phyloP scores from a whole-genome alignment of 2,797 vertebrate genomes.

The Nyctibius grandis region DNA sequence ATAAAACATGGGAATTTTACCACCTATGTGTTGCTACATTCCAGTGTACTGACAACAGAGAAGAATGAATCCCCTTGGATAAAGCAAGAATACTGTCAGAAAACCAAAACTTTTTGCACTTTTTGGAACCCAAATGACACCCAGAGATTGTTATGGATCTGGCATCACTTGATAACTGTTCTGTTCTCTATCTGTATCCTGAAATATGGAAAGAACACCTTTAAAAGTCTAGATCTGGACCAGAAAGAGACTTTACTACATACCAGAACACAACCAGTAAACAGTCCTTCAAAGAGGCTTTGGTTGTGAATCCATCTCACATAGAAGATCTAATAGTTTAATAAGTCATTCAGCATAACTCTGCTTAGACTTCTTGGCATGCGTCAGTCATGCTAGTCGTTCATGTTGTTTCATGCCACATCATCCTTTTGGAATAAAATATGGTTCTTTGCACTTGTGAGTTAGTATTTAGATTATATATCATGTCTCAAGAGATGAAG shows the following conservation, averaged over 20 bases:
- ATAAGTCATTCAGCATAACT: background rate
- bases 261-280: background rate
- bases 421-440: background rate
- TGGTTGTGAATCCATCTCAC: background rate
- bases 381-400: background rate
- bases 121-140: background rate
- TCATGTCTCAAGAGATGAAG: background rate
- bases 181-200: fast-evolving
- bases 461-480: background rate
- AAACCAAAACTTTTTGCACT: background rate
- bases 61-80: background rate
- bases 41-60: background rate
- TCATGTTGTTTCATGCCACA: background rate
- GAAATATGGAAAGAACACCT: background rate
- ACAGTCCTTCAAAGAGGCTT: background rate
- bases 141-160: background rate
- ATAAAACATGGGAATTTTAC: background rate
- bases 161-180: background rate
- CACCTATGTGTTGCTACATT: background rate
- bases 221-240: background rate
- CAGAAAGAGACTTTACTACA: background rate
- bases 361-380: background rate
- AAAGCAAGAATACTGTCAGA: background rate
- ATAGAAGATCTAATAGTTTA: background rate
- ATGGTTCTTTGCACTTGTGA: background rate